These are phyloP conservation scores for Pteromalus puparum DNA, from an alignment of 1,140 invertebrate species.

Conservation along the genomic window DNA sequence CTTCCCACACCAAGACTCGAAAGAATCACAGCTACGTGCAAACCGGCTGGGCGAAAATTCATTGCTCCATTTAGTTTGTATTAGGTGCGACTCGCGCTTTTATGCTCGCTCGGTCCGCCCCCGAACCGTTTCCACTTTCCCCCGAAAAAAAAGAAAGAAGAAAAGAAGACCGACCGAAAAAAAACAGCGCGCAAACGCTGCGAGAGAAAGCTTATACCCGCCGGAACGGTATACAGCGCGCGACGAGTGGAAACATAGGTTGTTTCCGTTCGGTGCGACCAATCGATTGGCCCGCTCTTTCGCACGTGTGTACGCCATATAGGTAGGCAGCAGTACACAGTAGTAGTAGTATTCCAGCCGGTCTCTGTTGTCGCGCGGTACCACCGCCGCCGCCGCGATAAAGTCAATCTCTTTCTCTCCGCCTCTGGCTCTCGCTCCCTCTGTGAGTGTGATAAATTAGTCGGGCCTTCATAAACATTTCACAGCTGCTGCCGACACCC, in stretches of 20 bases:
- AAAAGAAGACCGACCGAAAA: neutral
- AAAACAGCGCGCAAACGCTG: too few relatives aligned
- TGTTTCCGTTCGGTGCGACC: constrained; percentile 48
- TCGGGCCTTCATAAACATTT: constrained; percentile 73
- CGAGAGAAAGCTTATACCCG: neutral
- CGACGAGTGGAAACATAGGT: constrained; percentile 27
- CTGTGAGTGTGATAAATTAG: constrained; percentile 72
- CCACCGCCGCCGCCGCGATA: constrained; percentile 36
- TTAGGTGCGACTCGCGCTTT: constrained; percentile 34
- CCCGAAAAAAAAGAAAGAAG: constrained; percentile 14
- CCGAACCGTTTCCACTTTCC: constrained; percentile 23
- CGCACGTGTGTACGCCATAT: constrained; percentile 30
- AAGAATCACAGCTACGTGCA: constrained; percentile 20
- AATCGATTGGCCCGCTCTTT: constrained; percentile 57
- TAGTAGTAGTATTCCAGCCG: neutral
- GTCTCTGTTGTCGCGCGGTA: constrained; percentile 21
- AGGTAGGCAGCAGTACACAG: neutral
- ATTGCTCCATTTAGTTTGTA: constrained; percentile 48
- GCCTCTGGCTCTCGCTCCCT: constrained; percentile 26
- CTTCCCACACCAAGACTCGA: too few relatives aligned
- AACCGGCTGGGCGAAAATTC: neutral
- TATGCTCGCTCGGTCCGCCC: neutral
- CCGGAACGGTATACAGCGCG: neutral
- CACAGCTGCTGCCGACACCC: constrained; percentile 70
- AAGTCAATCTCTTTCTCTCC: constrained; percentile 47